Percentiles rank a stretch among this genome's conserved stretches.
phyloP scores from a whole-genome alignment of 2,888 invertebrate species.

The Orgyia antiqua region DNA sequence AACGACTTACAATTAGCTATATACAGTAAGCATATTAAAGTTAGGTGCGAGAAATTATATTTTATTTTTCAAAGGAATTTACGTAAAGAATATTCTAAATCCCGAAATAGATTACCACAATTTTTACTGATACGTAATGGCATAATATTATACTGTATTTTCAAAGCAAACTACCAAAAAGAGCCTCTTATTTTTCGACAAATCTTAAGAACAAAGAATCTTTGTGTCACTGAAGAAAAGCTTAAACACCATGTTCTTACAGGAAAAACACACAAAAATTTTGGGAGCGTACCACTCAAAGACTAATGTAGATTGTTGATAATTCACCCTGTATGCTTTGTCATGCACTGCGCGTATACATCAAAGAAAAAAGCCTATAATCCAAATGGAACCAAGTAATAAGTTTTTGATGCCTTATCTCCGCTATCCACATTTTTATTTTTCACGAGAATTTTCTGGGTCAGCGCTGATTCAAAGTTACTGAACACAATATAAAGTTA shows the following conservation, averaged over 20 bases:
- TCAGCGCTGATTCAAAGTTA: conserved; percentile 16
- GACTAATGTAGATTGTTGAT: conserved; percentile 32
- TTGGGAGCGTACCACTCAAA: conserved; percentile 10
- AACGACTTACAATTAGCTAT: too few relatives aligned
- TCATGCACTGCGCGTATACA: conserved; percentile 35
- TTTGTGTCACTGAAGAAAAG: conserved; percentile 14
- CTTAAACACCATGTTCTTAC: conserved; percentile 14
- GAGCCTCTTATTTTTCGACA: too few relatives aligned
- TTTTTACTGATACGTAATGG: too few relatives aligned
- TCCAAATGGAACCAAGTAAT: conserved; percentile 44
- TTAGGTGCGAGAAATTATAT: too few relatives aligned
- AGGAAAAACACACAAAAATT: conserved; percentile 18
- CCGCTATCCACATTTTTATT: conserved; percentile 26
- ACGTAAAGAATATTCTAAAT: too few relatives aligned
- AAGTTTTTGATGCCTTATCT: conserved; percentile 44
- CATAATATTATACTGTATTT: too few relatives aligned
- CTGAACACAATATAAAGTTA: conserved; percentile 14
- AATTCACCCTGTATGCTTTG: conserved; percentile 31
- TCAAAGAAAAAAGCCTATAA: conserved; percentile 41
- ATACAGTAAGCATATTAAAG: too few relatives aligned
- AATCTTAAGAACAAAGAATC: too few relatives aligned
- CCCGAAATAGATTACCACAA: too few relatives aligned
- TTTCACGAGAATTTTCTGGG: conserved; percentile 19
- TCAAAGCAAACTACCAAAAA: too few relatives aligned
- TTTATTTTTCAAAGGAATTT: too few relatives aligned